Evolutionary conservation across 2,888 invertebrate species (phyloP).

Genomic region (Nephrotoma guestfalica): DNA sequence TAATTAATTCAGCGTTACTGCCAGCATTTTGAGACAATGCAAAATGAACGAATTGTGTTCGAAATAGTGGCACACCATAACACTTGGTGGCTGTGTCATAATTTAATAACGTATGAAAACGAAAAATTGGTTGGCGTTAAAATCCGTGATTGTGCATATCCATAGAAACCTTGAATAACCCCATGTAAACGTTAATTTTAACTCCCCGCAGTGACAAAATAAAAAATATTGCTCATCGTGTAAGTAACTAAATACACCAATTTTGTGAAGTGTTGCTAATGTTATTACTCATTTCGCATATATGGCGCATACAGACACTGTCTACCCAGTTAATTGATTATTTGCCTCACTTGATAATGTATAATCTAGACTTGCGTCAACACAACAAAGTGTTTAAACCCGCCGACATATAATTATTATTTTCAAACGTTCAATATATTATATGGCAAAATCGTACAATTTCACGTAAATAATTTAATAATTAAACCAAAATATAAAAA

Average conservation of each 20-base stretch:
- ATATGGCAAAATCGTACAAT: neutral
- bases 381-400: neutral
- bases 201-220: no score
- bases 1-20: no score
- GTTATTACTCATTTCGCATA: neutral
- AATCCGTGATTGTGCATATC: no score
- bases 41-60: no score
- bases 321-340: neutral
- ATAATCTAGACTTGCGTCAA: neutral
- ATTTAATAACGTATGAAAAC: no score
- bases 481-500: neutral
- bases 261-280: neutral
- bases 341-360: neutral
- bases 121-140: no score
- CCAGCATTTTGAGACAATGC: no score
- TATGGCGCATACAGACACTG: neutral
- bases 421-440: neutral
- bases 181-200: no score
- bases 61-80: no score
- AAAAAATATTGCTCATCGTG: no score
- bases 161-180: no score
- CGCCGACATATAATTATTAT: neutral
- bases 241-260: neutral
- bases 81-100: no score
- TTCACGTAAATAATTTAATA: neutral